Evolutionary conservation across 2,113 vertebrate species (phyloP).

Genomic region (Jacana jacana): DNA sequence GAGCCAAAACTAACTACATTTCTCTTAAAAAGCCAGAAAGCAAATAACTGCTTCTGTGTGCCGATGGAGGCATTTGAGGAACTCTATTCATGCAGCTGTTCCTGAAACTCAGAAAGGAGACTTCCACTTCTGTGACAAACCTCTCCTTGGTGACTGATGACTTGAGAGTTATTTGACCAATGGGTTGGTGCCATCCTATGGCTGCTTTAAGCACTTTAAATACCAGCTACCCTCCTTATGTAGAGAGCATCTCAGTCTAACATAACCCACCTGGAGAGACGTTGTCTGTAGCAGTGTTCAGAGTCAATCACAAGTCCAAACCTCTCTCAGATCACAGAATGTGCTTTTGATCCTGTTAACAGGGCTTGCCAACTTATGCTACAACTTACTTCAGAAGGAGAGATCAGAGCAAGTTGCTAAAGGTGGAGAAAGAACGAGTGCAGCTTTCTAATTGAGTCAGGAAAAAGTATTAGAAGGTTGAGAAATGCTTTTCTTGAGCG

Average conservation of each 20-base stretch:
- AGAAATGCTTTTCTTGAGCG: background rate
- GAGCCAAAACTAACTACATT: conserved; percentile 34
- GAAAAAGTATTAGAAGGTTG: background rate
- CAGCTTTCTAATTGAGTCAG: background rate
- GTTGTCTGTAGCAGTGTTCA: background rate
- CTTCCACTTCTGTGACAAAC: background rate
- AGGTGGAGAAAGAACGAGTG: conserved; percentile 9
- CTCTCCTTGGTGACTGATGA: background rate
- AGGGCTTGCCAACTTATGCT: background rate
- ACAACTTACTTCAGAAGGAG: conserved; percentile 33
- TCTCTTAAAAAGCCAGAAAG: background rate
- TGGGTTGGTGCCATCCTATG: background rate
- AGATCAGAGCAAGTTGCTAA: background rate
- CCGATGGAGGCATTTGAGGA: background rate
- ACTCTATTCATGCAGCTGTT: background rate
- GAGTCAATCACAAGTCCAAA: background rate
- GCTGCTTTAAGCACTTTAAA: background rate
- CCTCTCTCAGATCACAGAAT: background rate
- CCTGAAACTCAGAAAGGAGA: background rate
- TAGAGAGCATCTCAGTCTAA: background rate
- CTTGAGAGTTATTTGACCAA: background rate
- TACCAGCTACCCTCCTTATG: background rate
- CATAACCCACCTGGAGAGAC: background rate
- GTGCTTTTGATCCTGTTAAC: background rate
- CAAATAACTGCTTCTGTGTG: background rate